Evolutionary conservation across 2,797 vertebrate species (phyloP), one percentile per base, ranked within the genome.

Genomic region (Typhlichthys eigenmanni): DNA sequence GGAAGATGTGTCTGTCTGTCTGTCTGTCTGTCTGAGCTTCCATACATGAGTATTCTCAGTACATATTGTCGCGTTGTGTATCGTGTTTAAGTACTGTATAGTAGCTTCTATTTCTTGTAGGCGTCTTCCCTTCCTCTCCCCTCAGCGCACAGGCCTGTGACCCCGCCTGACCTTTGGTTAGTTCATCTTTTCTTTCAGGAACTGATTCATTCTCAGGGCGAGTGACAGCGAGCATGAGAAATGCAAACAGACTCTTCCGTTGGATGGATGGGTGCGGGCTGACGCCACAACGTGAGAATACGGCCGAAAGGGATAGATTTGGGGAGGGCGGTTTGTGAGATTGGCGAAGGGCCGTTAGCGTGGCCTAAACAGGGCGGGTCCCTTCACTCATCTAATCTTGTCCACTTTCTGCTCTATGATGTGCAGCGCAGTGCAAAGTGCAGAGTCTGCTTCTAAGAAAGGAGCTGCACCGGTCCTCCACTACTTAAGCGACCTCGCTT

Each of bases 251-350:
- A 58, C 58, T 64, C 64, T 13, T 47, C 58, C 29, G 1, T 5
- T 58, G 57, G 49, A 64, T 72, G 71, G 77, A 80, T 64, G 66
- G 55, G 66, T 47, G 63, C 66, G 1, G 9, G 51, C 19, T 88
- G 83, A 83, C 83, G 80, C 86, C 76, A 82, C 81, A 8, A 50
- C 79, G 32, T 49, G 68, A 79, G 68, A 56, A 14, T 65, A 64
- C 56, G 52, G 34, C 71, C 62, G 62, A 63, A 66, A 66, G 66
- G 69, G 72, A 58, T 59, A 67, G 58, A 55, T 61, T 64, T n/a
- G 62, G 48, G 43, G 62, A 51, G 60, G 47, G 51, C 8, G 12
- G 8, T 47, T 3, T 47, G 13, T 7, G 24, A 19, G 47, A 3
- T 6, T 1, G 9, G 58, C 62, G 50, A 7, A 57, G 54, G 63